Base-by-base conservation (phyloP, 2,797 vertebrate genomes). In the Chelonia mydas region DNA sequence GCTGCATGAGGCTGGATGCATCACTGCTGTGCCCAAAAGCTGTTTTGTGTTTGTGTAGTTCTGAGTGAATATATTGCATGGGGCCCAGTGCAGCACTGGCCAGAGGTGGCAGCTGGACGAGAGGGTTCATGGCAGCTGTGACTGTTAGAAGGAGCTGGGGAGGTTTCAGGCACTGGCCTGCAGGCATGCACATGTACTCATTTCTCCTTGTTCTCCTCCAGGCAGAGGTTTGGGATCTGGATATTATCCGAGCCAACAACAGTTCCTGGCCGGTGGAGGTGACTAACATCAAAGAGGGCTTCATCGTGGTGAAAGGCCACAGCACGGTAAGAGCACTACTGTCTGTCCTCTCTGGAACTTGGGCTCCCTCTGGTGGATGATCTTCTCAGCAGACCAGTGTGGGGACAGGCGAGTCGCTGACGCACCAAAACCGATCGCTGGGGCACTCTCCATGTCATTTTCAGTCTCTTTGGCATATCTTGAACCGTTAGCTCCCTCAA, bases 201-300 rank as follows among this genome's bases (percentile, higher is more conserved):
- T 65, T 31, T 83, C 68, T 61, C 15, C 89, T 31, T 94, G 27
- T 79, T 92, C 33, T 88, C 96, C 90, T 97, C n/a, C 90, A 99
- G 99, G 99, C 99, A 87, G 99, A 99, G 92, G 99, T 99, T 28
- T 99, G 99, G 99, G 99, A 99, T 96, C 98, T 99, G 93, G 99
- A 99, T 59, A 98, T 99, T 53, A 98, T 99, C 86, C 98, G 99
- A 94, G 97, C 98, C 1, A 99, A 97, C 97, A 98, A 99, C 96
- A 99, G 91, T 96, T 98, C 97, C 54, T 99, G 99, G 99, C 99
- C 99, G 0, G 96, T 99, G 78, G 98, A 99, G 83, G 99, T 98
- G 55, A 98, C 98, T 68, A 99, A 98, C 4, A 97, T 99, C 91
- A 99, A 99, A 97, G 99, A 99, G 59, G 99, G 99, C 57, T 99